phyloP scores from a whole-genome alignment of 2,888 invertebrate genomes.

The Acrobasis suavella region DNA sequence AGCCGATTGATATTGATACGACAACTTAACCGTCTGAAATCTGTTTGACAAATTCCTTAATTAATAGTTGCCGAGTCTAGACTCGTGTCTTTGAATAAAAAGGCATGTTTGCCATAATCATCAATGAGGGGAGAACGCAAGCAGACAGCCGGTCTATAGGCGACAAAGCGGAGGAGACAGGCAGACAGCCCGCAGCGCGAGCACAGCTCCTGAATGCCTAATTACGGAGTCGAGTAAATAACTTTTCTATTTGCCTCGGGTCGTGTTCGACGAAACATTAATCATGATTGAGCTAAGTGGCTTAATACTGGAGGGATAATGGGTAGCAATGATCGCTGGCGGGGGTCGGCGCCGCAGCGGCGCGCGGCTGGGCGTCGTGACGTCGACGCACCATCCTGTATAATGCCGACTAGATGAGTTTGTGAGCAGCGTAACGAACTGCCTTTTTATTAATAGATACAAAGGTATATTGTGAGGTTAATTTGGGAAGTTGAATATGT shows the following conservation, averaged over 20 bases:
- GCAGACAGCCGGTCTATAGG: slow-evolving; percentile 71
- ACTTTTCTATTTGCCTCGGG: slow-evolving; percentile 80
- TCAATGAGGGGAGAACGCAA: slow-evolving; percentile 26
- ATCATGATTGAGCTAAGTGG: slow-evolving; percentile 84
- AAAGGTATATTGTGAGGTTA: slow-evolving; percentile 5
- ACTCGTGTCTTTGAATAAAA: slow-evolving; percentile 26
- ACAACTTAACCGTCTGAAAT: neutral
- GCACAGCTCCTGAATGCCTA: slow-evolving; percentile 78
- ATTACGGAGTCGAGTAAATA: slow-evolving; percentile 79
- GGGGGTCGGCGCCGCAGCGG: slow-evolving; percentile 74
- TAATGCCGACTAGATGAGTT: slow-evolving; percentile 21
- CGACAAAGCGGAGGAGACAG: slow-evolving; percentile 66
- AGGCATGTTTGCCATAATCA: slow-evolving; percentile 32
- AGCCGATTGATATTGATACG: neutral
- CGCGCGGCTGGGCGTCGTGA: slow-evolving; percentile 66
- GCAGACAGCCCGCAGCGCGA: slow-evolving; percentile 73
- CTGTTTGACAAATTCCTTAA: slow-evolving; percentile 9
- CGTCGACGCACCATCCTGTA: slow-evolving; percentile 36
- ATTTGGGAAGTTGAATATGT: neutral
- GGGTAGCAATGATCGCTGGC: slow-evolving; percentile 77
- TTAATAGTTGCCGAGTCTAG: slow-evolving; percentile 14
- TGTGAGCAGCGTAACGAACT: slow-evolving; percentile 19
- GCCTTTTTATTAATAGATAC: slow-evolving; percentile 16
- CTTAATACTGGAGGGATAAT: slow-evolving; percentile 81
- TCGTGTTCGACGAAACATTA: slow-evolving; percentile 80